These are phyloP conservation scores for Origma solitaria DNA, from an alignment of 2,113 vertebrate species.

Conservation along the genomic window DNA sequence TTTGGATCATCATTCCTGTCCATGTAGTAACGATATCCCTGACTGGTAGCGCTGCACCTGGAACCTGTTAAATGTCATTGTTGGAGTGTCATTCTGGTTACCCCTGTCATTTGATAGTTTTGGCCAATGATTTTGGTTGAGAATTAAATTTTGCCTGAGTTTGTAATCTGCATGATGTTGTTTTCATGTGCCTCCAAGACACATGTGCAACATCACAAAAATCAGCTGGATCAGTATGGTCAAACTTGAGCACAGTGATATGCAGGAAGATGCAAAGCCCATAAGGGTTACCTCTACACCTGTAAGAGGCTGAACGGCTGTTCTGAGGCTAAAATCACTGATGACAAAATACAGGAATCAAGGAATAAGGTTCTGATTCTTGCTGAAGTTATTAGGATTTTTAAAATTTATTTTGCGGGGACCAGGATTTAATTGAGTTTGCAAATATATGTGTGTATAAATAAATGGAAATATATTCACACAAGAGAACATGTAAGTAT, in stretches of 20 bases:
- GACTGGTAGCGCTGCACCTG: neutral
- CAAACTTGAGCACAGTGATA: neutral
- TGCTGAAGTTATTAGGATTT: neutral
- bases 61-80: neutral
- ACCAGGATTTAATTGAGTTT: neutral
- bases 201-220: neutral
- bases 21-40: neutral
- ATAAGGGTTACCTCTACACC: neutral
- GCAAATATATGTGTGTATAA: neutral
- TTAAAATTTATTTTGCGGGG: neutral
- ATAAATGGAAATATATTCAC: constrained; percentile 19
- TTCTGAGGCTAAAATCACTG: neutral
- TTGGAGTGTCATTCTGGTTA: neutral
- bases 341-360: neutral
- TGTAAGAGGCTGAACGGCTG: neutral
- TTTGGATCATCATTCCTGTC: neutral
- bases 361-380: neutral
- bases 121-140: neutral
- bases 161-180: neutral
- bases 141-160: neutral
- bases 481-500: neutral
- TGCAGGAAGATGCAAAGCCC: neutral
- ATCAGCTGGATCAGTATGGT: neutral
- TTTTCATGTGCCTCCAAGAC: neutral
- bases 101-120: rapidly evolving